Evolutionary conservation across 2,888 invertebrate species (phyloP).

Genomic region (Bibio marci): DNA sequence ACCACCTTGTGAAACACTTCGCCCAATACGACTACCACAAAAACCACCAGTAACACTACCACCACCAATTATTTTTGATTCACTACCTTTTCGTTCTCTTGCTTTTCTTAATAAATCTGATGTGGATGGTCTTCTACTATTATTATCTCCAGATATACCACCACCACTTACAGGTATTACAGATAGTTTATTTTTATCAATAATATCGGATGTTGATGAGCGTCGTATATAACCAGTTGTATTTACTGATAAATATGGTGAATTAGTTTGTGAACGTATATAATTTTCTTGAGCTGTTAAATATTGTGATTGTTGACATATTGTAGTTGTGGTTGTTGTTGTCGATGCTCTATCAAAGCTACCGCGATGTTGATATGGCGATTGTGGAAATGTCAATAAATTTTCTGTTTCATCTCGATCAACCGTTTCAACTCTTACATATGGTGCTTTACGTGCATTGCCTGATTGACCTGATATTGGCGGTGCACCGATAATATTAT

Average conservation of each 20-base stretch:
- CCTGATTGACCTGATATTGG: neutral
- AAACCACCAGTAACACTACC: neutral
- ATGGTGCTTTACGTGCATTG: constrained; percentile 17
- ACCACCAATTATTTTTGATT: constrained; percentile 12
- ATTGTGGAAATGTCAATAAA: constrained; percentile 22
- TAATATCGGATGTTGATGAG: constrained; percentile 29
- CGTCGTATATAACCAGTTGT: constrained; percentile 20
- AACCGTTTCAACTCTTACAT: constrained; percentile 23
- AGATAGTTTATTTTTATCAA: constrained; percentile 9
- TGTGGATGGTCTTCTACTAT: constrained; percentile 26
- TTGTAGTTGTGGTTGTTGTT: too few relatives aligned
- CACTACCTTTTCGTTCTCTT: constrained; percentile 26
- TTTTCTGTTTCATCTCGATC: constrained; percentile 23
- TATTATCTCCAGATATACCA: constrained; percentile 3
- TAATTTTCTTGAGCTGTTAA: constrained; percentile 17
- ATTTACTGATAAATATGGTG: constrained; percentile 21
- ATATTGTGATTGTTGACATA: constrained; percentile 13
- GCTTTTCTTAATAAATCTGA: constrained; percentile 25
- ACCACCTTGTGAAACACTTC: constrained; percentile 27
- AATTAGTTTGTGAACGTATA: constrained; percentile 18
- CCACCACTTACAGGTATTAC: constrained; percentile 7
- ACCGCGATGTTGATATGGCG: constrained; percentile 22
- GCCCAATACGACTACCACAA: constrained; percentile 18
- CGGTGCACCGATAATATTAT: constrained; percentile 9
- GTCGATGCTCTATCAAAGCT: constrained; percentile 17